A percentile compares a stretch with the other conserved stretches of the same genome.
Evolutionary conservation across 2,113 vertebrate species (phyloP).

Genomic region (Passer domesticus): DNA sequence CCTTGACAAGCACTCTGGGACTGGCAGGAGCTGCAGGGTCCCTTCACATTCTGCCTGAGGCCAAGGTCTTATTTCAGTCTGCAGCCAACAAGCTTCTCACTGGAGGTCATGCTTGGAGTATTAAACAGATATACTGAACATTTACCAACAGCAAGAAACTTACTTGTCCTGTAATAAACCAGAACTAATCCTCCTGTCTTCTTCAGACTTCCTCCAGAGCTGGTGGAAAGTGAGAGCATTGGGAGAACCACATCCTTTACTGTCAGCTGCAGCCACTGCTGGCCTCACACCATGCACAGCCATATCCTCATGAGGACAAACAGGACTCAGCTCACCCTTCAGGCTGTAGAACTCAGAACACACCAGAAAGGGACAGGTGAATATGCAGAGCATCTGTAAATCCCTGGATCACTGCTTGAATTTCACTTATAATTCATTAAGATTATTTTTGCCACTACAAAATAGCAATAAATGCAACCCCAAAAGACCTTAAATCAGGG

Average conservation of each 20-base stretch:
- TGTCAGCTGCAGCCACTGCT: neutral
- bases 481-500: neutral
- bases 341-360: neutral
- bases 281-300: neutral
- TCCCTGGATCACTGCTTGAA: neutral
- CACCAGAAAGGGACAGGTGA: neutral
- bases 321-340: neutral
- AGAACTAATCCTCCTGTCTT: neutral
- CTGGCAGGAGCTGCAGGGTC: neutral
- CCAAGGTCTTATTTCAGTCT: neutral
- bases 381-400: neutral
- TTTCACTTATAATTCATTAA: neutral
- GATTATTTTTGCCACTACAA: neutral
- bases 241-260: neutral
- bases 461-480: neutral
- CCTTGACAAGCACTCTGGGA: neutral
- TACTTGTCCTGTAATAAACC: neutral
- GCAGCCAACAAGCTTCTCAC: neutral
- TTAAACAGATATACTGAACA: neutral
- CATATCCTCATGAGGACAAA: neutral
- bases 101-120: neutral
- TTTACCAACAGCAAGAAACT: neutral
- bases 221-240: neutral
- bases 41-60: neutral
- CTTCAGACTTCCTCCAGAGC: neutral